Conservation (phyloP, 2,113 vertebrate species). For the Piaya cayana region DNA sequence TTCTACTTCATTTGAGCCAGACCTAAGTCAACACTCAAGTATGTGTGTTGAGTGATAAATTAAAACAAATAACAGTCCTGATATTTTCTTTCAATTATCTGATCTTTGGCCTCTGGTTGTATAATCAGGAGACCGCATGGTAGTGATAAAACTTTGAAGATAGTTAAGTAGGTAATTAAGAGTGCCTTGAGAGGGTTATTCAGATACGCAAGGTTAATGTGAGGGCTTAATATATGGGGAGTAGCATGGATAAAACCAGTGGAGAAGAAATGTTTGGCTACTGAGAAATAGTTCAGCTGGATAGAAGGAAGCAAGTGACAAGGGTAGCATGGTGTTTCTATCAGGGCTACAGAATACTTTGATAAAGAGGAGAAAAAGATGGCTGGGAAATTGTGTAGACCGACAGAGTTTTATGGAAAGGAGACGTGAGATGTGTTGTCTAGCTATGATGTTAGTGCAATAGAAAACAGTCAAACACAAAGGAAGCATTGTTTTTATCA, state of each 20-base stretch:
- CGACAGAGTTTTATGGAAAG: neutral
- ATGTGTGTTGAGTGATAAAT: neutral
- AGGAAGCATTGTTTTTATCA: neutral
- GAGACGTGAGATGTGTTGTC: neutral
- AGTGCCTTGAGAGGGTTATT: neutral
- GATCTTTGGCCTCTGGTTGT: neutral
- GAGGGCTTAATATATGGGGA: neutral
- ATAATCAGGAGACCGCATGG: neutral
- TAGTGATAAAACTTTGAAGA: neutral
- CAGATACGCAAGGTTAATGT: neutral
- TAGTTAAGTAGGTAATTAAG: neutral
- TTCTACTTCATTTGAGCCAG: neutral
- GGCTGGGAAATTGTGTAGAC: neutral
- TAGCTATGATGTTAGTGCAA: neutral
- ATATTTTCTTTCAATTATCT: neutral
- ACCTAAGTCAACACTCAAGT: neutral
- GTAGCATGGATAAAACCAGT: accelerated
- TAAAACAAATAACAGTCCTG: neutral
- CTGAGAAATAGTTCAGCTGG: neutral
- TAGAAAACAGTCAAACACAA: neutral
- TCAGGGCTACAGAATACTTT: neutral
- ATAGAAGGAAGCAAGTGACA: neutral
- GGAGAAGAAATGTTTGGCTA: neutral
- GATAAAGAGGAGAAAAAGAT: neutral
- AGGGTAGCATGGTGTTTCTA: accelerated